phyloP scores from a whole-genome alignment of 2,797 vertebrate genomes.

The Clarias fuscus region DNA sequence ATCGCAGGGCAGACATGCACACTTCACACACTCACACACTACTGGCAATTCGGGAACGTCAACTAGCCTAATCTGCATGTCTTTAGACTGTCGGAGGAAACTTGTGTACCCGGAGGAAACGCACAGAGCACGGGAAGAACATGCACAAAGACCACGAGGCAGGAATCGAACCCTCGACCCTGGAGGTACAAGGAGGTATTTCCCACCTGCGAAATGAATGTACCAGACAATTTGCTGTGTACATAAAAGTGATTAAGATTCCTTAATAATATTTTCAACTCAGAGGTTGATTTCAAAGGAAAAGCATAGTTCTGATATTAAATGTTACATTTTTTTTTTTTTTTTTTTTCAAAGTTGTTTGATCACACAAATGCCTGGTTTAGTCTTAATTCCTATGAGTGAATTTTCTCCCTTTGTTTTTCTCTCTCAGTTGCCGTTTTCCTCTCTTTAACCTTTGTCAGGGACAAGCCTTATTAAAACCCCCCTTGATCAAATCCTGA shows the following conservation, averaged over 20 bases:
- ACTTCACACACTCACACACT: too few relatives aligned
- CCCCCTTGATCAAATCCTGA: not conserved
- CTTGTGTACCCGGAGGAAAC: too few relatives aligned
- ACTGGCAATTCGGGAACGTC: too few relatives aligned
- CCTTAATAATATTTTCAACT: not conserved
- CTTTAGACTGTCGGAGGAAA: too few relatives aligned
- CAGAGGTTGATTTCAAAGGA: not conserved
- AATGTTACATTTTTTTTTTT: not conserved
- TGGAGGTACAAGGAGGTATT: too few relatives aligned
- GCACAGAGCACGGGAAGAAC: too few relatives aligned
- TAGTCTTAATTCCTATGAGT: not conserved
- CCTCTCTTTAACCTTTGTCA: slow-evolving; percentile 1
- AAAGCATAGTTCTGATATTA: not conserved
- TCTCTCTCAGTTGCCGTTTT: not conserved
- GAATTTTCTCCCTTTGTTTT: not conserved
- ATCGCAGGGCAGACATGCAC: too few relatives aligned
- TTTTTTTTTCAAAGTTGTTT: not conserved
- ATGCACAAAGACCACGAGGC: too few relatives aligned
- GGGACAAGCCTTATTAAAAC: not conserved
- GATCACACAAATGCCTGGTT: not conserved
- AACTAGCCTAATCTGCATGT: too few relatives aligned
- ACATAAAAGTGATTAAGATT: not conserved
- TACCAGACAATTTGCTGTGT: not conserved
- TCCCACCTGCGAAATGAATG: not conserved
- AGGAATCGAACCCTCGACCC: too few relatives aligned